Conservation (phyloP, 2,113 vertebrate genomes). For the Otolemur garnettii region DNA sequence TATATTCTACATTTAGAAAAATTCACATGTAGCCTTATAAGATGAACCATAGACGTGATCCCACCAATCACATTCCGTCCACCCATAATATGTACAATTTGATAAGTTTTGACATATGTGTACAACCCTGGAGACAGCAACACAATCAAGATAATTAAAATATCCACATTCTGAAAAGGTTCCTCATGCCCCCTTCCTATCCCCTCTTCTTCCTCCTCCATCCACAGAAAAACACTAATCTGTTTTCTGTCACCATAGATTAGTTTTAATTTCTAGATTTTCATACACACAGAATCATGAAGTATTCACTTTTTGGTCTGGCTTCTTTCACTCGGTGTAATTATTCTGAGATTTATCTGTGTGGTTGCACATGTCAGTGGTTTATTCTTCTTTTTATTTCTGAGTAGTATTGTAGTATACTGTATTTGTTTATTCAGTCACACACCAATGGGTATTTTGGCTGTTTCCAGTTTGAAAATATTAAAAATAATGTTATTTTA, state of each 20-base stretch:
- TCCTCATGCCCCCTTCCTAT: not conserved
- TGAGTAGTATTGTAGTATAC: not conserved
- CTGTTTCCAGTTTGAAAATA: not conserved
- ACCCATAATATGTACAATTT: not conserved
- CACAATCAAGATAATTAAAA: slow-evolving; percentile 18
- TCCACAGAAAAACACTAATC: not conserved
- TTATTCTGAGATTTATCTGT: not conserved
- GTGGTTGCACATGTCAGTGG: not conserved
- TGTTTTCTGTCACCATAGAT: not conserved
- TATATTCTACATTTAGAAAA: no score
- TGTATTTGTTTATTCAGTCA: not conserved
- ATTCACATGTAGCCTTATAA: no score
- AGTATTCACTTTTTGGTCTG: not conserved
- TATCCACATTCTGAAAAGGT: not conserved
- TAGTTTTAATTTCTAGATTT: slow-evolving; percentile 12
- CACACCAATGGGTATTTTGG: not conserved
- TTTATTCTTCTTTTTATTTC: not conserved
- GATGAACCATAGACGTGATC: no score
- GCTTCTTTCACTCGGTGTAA: not conserved
- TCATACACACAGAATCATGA: not conserved
- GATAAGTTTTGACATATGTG: not conserved
- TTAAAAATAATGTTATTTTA: not conserved
- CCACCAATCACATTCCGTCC: no score
- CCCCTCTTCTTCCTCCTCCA: not conserved
- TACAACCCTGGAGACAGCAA: not conserved